phyloP scores from a whole-genome alignment of 2,113 vertebrate genomes.

The Oxyruncus cristatus region DNA sequence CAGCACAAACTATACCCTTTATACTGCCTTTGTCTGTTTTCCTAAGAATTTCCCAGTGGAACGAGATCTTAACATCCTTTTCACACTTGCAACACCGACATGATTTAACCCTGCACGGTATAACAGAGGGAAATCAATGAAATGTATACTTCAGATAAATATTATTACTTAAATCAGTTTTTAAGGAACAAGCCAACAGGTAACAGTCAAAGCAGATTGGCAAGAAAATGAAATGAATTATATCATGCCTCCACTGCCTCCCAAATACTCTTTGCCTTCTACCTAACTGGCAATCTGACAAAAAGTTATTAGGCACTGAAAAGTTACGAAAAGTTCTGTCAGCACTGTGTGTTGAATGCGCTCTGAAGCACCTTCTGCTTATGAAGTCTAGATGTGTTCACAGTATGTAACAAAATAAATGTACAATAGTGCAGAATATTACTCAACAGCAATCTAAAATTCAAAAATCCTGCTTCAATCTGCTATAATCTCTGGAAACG shows the following conservation, averaged over 20 bases:
- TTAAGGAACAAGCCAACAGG: neutral
- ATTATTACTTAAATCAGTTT: neutral
- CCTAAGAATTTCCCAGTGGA: neutral
- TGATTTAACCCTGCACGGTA: neutral
- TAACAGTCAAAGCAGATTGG: neutral
- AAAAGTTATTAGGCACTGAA: constrained; percentile 5
- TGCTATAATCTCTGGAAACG: neutral
- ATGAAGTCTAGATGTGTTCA: constrained; percentile 10
- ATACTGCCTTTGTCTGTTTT: neutral
- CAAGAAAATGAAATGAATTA: neutral
- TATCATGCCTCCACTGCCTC: neutral
- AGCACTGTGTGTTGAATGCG: constrained; percentile 15
- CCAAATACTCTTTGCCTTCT: neutral
- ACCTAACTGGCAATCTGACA: constrained; percentile 32
- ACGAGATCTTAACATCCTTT: neutral
- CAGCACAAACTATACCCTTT: neutral
- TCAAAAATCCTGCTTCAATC: neutral
- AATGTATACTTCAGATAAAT: neutral
- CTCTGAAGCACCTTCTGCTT: constrained; percentile 40
- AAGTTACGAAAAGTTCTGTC: constrained; percentile 32
- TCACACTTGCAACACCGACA: neutral
- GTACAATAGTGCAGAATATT: neutral
- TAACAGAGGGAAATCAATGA: neutral
- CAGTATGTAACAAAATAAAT: constrained; percentile 11
- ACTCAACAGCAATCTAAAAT: constrained; percentile 40